Base-by-base conservation (phyloP, 2,113 vertebrate genomes). In the Bothrops jararaca region DNA sequence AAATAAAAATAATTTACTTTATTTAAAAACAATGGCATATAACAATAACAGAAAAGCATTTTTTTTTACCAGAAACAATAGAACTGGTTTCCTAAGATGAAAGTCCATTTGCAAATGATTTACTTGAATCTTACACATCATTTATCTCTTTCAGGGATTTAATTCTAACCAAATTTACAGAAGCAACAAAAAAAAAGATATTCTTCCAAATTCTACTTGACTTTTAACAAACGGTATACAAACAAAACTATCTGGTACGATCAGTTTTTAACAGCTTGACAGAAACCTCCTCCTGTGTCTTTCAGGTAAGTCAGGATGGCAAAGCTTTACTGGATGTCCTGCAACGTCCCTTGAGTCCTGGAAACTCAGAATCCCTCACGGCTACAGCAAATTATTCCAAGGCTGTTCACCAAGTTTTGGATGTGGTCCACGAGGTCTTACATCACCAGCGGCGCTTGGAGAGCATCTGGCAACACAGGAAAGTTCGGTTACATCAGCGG, bases 331-430 rank as follows among this genome's bases (percentile, higher is more conserved):
- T 99, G 97, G 99, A 99, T 92, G 99, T 99, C 80, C 98, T 99
- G 18, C 99, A 99, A 97, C 98, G 99, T 69, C 99, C 99, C 15
- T 96, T 99, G 96, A 98, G 99, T 94, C 99, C 99, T 0, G 98
- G 98, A 24, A 99, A 99, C 96, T 98, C 99, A 0, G 99, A 99
- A 88, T 99, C 99, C 18, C 98, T 99, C 94, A 99, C 99, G 0
- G 99, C 99, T 64, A 99, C 98, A 9, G 99, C 99, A 92, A 99
- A 99, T 96, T 99, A 99, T 96, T 99, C 99, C 96, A 99, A 99
- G 97, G 99, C 99, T 1, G 99, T 99, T 39, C 99, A 99, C 96
- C 99, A 99, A 93, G 99, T 99, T 93, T 93, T 99, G 96, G 99
- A 99, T 0, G 99, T 99, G 94, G 99, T 99, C 1, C 99, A 99